Evolutionary conservation across 2,888 invertebrate genomes (phyloP).

Genomic region (Epinotia brunnichana): DNA sequence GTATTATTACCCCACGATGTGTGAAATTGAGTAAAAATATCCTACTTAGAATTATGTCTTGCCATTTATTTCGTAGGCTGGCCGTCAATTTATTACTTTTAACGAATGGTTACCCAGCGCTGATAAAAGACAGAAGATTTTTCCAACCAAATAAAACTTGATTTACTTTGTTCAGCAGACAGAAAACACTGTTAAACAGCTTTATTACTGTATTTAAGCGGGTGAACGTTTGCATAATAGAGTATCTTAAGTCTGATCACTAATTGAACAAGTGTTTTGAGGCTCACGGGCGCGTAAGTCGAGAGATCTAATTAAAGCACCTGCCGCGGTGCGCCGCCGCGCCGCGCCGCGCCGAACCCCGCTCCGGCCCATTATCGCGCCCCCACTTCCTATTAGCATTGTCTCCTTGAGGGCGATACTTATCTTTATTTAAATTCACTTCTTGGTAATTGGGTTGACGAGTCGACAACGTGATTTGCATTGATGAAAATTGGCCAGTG

Average conservation of each 20-base stretch:
- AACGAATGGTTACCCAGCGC: not conserved
- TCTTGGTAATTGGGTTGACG: constrained; percentile 84
- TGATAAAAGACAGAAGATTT: not conserved
- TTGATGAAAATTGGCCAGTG: constrained; percentile 82
- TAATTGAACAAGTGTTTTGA: constrained; percentile 82
- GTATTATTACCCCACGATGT: not conserved
- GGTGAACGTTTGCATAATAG: constrained; percentile 64
- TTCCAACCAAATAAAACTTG: constrained; percentile 10
- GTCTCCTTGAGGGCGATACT: constrained; percentile 84
- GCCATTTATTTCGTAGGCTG: not conserved
- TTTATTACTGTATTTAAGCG: constrained; percentile 41
- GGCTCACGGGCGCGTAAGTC: constrained; percentile 77
- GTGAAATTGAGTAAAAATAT: too few relatives aligned
- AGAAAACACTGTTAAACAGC: constrained; percentile 36
- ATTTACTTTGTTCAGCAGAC: constrained; percentile 15
- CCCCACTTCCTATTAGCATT: constrained; percentile 83
- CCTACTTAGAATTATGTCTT: not conserved
- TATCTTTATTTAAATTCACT: constrained; percentile 85
- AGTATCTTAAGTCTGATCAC: constrained; percentile 75
- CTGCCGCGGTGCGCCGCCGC: constrained; percentile 64
- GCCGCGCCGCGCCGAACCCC: constrained; percentile 59
- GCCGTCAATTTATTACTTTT: not conserved
- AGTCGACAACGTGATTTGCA: constrained; percentile 85
- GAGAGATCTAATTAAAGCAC: constrained; percentile 82
- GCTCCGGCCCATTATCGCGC: constrained; percentile 81